A percentile compares a stretch with the other conserved stretches of the same genome.
These are phyloP conservation scores for Acipenser ruthenus DNA, from an alignment of 2,797 vertebrate species.

Conservation along the genomic window DNA sequence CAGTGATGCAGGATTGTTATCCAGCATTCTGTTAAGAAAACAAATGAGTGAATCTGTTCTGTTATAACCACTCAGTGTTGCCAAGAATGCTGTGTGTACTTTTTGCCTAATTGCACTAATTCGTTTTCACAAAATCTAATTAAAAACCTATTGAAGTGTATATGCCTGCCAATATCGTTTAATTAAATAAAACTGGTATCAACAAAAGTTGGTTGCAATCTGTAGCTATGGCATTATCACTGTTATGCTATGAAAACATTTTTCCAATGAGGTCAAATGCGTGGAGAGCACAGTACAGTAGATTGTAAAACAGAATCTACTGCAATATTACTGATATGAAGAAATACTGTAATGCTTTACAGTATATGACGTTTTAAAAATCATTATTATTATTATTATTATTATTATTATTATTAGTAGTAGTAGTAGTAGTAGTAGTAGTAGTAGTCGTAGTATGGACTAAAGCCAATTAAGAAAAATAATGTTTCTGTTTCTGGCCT, in stretches of 20 bases:
- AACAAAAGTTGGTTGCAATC: constrained; percentile 32
- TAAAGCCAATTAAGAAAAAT: too few species aligned
- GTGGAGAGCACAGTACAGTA: too few species aligned
- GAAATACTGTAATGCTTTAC: too few species aligned
- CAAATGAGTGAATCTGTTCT: constrained; percentile 17
- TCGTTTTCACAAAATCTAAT: constrained; percentile 49
- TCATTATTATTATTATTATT: too few species aligned
- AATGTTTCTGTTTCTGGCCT: too few species aligned
- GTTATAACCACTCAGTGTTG: constrained; percentile 26
- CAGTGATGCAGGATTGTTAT: constrained; percentile 21
- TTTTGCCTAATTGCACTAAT: constrained; percentile 45
- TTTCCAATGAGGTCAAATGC: background rate
- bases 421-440: too few species aligned
- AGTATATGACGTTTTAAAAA: too few species aligned
- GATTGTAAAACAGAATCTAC: too few species aligned
- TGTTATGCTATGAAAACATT: constrained; percentile 11
- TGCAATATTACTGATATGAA: too few species aligned
- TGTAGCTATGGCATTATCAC: constrained; percentile 17
- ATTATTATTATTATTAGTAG: too few species aligned
- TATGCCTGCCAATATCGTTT: constrained; percentile 31
- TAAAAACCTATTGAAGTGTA: constrained; percentile 48
- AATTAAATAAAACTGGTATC: constrained; percentile 36
- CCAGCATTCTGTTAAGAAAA: constrained; percentile 43
- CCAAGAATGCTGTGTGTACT: constrained; percentile 42
- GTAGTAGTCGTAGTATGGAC: too few species aligned